Evolutionary conservation across 1,140 invertebrate genomes (phyloP).

Genomic region (Drosophila mayri): DNA sequence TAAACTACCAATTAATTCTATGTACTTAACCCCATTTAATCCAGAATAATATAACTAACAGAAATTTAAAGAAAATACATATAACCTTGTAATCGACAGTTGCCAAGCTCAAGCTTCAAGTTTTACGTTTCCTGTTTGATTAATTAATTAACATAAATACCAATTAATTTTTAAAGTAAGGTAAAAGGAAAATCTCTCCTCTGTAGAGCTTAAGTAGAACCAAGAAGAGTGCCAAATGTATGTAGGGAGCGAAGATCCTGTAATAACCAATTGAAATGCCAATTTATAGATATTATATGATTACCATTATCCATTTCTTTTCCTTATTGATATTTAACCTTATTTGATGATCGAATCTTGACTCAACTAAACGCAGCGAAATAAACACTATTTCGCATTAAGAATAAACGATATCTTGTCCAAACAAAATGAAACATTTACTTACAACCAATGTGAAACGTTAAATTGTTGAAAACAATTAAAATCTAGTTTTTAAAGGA

Average conservation of each 20-base stretch:
- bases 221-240: constrained; percentile 51
- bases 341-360: constrained; percentile 16
- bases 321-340: constrained; percentile 4
- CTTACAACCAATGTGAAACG: constrained; percentile 74
- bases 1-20: constrained; percentile 26
- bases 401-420: constrained; percentile 68
- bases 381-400: constrained; percentile 29
- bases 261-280: constrained; percentile 42
- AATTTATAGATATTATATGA: constrained; percentile 41
- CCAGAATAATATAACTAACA: constrained; percentile 28
- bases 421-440: constrained; percentile 66
- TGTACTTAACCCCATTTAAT: constrained; percentile 54
- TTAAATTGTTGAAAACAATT: constrained; percentile 80
- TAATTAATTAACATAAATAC: constrained; percentile 10
- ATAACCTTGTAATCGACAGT: constrained; percentile 26
- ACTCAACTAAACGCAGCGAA: constrained; percentile 32
- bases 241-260: constrained; percentile 19
- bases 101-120: constrained; percentile 43
- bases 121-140: constrained; percentile 29
- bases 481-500: constrained; percentile 70
- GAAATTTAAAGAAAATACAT: constrained; percentile 11
- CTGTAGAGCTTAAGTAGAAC: constrained; percentile 42
- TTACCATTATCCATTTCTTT: constrained; percentile 15
- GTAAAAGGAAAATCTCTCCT: constrained; percentile 6
- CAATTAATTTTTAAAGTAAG: constrained; percentile 22